Evolutionary conservation across 35 echinoderm and acorn worm species (phyloP), one percentile per base, ranked within the genome.

Genomic region (Ophioderma brevispina): DNA sequence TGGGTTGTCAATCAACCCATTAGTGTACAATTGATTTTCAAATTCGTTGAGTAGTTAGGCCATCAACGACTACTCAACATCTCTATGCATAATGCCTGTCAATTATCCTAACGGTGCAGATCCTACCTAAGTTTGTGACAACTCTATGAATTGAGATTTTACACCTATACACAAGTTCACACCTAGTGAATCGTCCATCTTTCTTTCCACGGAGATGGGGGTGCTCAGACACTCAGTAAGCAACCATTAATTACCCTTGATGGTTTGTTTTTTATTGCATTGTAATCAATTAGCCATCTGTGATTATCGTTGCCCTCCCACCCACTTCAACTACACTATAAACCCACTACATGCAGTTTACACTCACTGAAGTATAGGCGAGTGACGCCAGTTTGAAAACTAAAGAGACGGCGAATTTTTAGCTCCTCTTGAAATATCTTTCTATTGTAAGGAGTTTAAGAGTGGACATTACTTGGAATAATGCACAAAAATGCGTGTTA

Each of bases 21-120:
- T 70, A 70, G 59, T 70, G 59, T 25, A 70, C 15, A 70, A 70
- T 70, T 70, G 59, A 70, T 70, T 70, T 70, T 70, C 59, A 70
- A 70, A 70, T 70, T 70, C 59, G 41, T 4, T 46, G 59, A 70
- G 59, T 70, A 70, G 59, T 70, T 70, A 70, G 59, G 6, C 59
- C 23, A 70, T 70, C 59, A 70, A 70, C 59, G 59, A 70, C 28
- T 70, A 70, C n/a, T 70, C 59, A 70, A 70, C n/a, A 70, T 15
- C 23, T 25, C 8, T 52, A 70, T 30, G n/a, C 59, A 70, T 70
- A 70, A 70, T 70, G 23, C 59, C 59, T 70, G 59, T 25, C 59
- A 70, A 70, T 70, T 70, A 70, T 70, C 17, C 10, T 70, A 70
- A 70, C 59, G 59, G 59, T 8, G n/a, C 23, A 70, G 10, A 18